Percentiles rank a stretch among this genome's conserved stretches.
These are phyloP conservation scores for Philonicus albiceps DNA, from an alignment of 2,888 invertebrate genomes.

Conservation along the genomic window DNA sequence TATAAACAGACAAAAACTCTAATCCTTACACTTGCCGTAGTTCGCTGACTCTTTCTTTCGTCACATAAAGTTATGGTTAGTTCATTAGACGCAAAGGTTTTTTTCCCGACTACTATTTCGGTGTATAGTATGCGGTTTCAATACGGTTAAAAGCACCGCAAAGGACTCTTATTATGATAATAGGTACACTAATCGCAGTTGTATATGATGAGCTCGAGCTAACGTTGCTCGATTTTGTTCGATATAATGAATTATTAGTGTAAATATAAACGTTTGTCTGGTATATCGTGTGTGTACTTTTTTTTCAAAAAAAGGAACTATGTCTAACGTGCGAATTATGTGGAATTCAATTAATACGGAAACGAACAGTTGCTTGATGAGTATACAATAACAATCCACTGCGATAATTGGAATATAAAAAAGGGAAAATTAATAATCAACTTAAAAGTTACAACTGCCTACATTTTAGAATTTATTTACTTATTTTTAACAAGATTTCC, in stretches of 20 bases:
- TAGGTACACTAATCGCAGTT: constrained; percentile 14
- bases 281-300: neutral
- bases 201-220: neutral
- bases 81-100: neutral
- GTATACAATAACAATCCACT: neutral
- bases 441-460: neutral
- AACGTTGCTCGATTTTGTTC: neutral
- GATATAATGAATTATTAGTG: constrained; percentile 22
- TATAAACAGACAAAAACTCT: neutral
- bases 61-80: constrained; percentile 2
- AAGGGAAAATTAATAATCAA: neutral
- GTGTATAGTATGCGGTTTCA: constrained; percentile 51
- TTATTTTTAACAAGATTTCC: neutral
- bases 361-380: neutral
- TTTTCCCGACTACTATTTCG: constrained; percentile 47
- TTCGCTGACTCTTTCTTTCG: neutral
- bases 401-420: neutral
- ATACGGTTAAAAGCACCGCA: constrained; percentile 49
- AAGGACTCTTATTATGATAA: neutral
- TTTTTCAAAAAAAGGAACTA: neutral
- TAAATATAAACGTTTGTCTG: constrained; percentile 1
- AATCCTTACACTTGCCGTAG: neutral
- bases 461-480: neutral
- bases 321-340: neutral
- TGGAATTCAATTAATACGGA: neutral